phyloP scores from a whole-genome alignment of 2,797 vertebrate species.

The Mormyrus hasselquistii region DNA sequence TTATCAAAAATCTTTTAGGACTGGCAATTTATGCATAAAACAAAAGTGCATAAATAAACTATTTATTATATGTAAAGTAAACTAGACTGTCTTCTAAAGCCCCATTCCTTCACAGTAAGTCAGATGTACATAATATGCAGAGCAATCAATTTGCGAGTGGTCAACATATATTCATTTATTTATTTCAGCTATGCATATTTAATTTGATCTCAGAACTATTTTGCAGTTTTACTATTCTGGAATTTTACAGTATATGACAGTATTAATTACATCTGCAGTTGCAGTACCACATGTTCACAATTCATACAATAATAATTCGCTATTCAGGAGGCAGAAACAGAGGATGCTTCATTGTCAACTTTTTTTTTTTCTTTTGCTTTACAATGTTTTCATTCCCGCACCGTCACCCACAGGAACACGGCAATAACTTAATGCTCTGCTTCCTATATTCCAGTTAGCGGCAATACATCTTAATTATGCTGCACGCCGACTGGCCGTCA shows the following conservation, averaged over 20 bases:
- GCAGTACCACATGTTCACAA: conserved; percentile 64
- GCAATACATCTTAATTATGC: conserved; percentile 12
- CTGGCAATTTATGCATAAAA: background rate
- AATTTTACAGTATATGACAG: background rate
- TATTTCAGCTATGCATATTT: background rate
- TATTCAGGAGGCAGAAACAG: background rate
- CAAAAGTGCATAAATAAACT: conserved; percentile 13
- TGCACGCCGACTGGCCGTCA: conserved; percentile 26
- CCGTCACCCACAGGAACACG: background rate
- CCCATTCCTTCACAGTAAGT: background rate
- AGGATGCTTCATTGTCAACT: background rate
- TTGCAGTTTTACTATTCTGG: background rate
- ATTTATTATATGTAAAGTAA: background rate
- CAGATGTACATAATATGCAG: background rate
- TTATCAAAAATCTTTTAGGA: background rate
- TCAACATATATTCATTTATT: background rate
- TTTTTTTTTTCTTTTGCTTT: background rate
- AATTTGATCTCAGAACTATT: background rate
- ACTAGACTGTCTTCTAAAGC: background rate
- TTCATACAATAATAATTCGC: conserved; percentile 34
- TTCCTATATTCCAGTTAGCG: conserved; percentile 17
- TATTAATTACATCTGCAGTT: conserved; percentile 32
- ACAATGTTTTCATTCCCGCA: conserved; percentile 8
- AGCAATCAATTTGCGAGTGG: background rate
- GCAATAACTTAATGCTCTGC: conserved; percentile 19